Conservation (phyloP, 1,140 invertebrate genomes). For the Platyura marginata region DNA sequence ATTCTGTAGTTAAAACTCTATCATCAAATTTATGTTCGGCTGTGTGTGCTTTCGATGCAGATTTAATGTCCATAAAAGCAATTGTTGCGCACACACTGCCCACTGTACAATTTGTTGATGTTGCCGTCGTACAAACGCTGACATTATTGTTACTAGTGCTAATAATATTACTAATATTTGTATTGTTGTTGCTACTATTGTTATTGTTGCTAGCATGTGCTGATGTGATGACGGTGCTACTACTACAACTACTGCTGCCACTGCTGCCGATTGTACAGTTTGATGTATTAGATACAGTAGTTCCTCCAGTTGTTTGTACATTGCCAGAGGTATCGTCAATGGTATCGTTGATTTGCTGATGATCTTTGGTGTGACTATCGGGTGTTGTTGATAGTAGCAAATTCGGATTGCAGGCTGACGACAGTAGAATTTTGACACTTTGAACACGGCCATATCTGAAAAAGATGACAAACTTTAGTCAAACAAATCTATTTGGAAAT, state of each 20-base stretch:
- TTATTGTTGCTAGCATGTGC: background rate
- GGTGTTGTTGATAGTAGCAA: background rate
- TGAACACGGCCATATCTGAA: constrained; percentile 89
- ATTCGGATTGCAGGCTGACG: constrained; percentile 1
- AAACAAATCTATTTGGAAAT: too few species aligned
- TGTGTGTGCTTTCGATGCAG: constrained; percentile 80
- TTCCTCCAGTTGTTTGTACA: background rate
- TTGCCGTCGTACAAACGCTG: background rate
- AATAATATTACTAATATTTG: background rate
- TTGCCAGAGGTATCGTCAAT: background rate
- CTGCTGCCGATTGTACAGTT: background rate
- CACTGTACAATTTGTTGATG: background rate
- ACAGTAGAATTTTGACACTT: constrained; percentile 75
- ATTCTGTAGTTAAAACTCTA: constrained; percentile 70
- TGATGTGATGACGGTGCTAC: background rate
- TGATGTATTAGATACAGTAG: background rate
- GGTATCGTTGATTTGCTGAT: background rate
- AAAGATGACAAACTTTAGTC: too few species aligned
- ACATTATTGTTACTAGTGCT: background rate
- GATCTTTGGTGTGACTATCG: background rate
- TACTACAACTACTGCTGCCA: background rate
- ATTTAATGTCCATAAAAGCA: constrained; percentile 93
- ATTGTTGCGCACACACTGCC: constrained; percentile 62
- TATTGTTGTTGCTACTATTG: background rate
- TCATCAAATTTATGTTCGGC: constrained; percentile 77